A percentile compares a stretch with the other conserved stretches of the same genome.
Conservation (phyloP, 1,140 invertebrate species). For the Eurosta solidaginis region DNA sequence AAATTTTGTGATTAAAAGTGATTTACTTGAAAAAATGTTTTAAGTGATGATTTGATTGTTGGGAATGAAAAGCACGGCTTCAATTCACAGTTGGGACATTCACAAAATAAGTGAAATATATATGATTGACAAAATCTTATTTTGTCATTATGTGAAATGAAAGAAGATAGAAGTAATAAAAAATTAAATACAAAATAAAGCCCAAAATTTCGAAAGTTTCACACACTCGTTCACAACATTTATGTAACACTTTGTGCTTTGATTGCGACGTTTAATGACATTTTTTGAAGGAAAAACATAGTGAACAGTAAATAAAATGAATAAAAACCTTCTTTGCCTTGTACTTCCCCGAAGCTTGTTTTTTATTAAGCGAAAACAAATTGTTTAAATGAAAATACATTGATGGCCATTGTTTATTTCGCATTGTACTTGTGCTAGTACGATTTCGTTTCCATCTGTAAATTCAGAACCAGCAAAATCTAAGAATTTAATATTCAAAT, state of each 20-base stretch:
- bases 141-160: too few species aligned
- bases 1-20: too few species aligned
- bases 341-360: constrained; percentile 19
- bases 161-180: too few species aligned
- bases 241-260: not conserved
- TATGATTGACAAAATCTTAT: too few species aligned
- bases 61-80: too few species aligned
- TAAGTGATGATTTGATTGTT: too few species aligned
- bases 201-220: too few species aligned
- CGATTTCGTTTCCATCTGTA: constrained; percentile 8
- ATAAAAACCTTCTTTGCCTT: constrained; percentile 35
- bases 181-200: too few species aligned
- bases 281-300: not conserved
- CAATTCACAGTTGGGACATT: too few species aligned
- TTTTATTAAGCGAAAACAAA: not conserved
- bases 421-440: not conserved
- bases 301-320: not conserved
- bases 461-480: not conserved
- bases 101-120: too few species aligned
- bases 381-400: constrained; percentile 1
- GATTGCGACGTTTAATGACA: not conserved
- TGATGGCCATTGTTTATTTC: not conserved
- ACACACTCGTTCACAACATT: not conserved
- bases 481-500: too few species aligned
- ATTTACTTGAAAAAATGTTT: too few species aligned